Evolutionary conservation across 1,140 invertebrate genomes (phyloP).

Genomic region (Phthorimaea operculella): DNA sequence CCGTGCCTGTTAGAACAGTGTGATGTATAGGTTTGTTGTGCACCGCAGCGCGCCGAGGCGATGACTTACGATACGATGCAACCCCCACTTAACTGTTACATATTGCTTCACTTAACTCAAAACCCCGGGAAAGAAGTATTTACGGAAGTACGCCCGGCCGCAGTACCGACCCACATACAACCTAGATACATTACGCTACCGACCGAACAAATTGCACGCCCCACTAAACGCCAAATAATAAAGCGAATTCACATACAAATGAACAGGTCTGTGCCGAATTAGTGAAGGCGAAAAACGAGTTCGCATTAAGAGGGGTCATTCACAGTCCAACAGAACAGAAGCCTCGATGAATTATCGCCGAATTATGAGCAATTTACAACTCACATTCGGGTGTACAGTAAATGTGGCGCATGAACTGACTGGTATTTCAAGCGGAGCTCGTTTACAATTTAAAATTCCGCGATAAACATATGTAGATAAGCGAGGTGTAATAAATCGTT

Average conservation of each 20-base stretch:
- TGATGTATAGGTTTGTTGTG: slow-evolving; percentile 27
- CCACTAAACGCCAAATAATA: slow-evolving; percentile 14
- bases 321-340: background rate
- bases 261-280: slow-evolving; percentile 9
- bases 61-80: slow-evolving; percentile 40
- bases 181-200: slow-evolving; percentile 22
- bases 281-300: slow-evolving; percentile 8
- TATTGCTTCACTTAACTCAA: slow-evolving; percentile 42
- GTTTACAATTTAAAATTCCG: slow-evolving; percentile 59
- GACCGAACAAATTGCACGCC: slow-evolving; percentile 18
- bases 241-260: slow-evolving; percentile 13
- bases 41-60: slow-evolving; percentile 22
- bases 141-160: slow-evolving; percentile 19
- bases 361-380: slow-evolving; percentile 1
- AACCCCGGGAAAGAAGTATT: slow-evolving; percentile 33
- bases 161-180: slow-evolving; percentile 16
- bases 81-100: slow-evolving; percentile 39
- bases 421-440: slow-evolving; percentile 33
- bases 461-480: slow-evolving; percentile 58
- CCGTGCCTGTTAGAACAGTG: slow-evolving; percentile 28
- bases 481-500: slow-evolving; percentile 44
- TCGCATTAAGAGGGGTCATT: background rate
- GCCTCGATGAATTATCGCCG: background rate
- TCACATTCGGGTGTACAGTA: slow-evolving; percentile 4
- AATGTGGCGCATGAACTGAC: slow-evolving; percentile 15